Evolutionary conservation across 64 coral and sea anemone species (phyloP), one percentile per base, ranked within the genome.

Genomic region (Montipora foliosa): DNA sequence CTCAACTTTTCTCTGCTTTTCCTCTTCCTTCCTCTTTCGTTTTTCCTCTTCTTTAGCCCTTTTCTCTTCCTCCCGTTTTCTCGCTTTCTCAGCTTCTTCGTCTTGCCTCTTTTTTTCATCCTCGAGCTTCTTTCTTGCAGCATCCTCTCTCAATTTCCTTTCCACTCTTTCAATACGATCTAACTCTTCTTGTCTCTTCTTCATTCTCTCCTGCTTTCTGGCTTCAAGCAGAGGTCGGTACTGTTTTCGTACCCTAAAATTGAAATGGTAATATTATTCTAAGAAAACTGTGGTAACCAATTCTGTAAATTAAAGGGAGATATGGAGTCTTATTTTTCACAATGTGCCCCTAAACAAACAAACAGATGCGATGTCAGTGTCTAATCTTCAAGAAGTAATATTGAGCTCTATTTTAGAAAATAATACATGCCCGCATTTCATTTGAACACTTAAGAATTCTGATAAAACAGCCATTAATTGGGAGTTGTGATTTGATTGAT

Each of bases 101-200:
- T 83, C 82, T 86, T 86, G 29, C 47, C 64, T 86, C 46, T 4
- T 50, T 19, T 37, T 86, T 52, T 86, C 82, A 49, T 86, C 60
- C 48, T 90, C 88, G 8, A 51, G 4, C 21, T 51, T 90, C 88
- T 90, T 90, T 90, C 75, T 90, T 12, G 67, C 88, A 47, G 76
- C 66, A 51, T 90, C 88, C 48, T 90, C 62, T 90, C n/a, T 84
- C 9, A 94, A 10, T 29, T 85, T 94, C 90, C 64, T 80, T 84
- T 94, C 93, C 12, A 94, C 87, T 84, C 78, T 13, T 69, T 94
- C 93, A 84, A 94, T 94, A 47, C 71, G 47, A 29, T 94, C 93
- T 7, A 94, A 87, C 78, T 94, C 93, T 10, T 94, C 93, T 55
- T 78, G 89, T 77, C 79, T 94, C 51, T 49, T 89, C 19, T 53